Percentiles rank a stretch among this genome's conserved stretches.
phyloP scores from a whole-genome alignment of 2,113 vertebrate species.

The Callospermophilus lateralis region DNA sequence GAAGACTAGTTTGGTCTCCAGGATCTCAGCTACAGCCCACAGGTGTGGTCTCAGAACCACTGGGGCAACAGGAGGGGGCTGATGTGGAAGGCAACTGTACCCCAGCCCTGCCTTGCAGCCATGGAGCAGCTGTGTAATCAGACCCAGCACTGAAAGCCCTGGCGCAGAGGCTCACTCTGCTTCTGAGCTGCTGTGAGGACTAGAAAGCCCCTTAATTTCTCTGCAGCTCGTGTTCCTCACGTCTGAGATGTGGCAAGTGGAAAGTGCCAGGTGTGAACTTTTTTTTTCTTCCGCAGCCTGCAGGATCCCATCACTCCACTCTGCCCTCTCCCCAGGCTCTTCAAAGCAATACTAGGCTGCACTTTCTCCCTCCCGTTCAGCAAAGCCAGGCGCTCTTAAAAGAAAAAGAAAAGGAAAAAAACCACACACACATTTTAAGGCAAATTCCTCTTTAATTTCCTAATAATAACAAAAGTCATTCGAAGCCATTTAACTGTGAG shows the following conservation, averaged over 20 bases:
- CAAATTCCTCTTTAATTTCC: constrained; percentile 70
- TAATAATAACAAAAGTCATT: constrained; percentile 77
- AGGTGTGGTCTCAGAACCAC: background rate
- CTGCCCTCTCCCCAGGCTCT: background rate
- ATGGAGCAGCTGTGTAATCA: background rate
- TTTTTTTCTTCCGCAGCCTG: background rate
- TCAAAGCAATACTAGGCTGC: background rate
- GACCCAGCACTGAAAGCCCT: background rate
- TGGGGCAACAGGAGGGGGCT: background rate
- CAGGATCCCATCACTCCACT: background rate
- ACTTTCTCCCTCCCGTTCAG: background rate
- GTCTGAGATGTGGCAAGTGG: background rate
- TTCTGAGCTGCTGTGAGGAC: too few relatives aligned
- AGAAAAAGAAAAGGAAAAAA: background rate
- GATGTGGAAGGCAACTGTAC: fast-evolving
- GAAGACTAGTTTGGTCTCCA: background rate
- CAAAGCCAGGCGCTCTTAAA: background rate
- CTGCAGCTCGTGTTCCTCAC: background rate
- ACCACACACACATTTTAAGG: constrained; percentile 57
- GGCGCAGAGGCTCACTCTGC: fast-evolving
- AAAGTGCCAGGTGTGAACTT: background rate
- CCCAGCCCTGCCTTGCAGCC: background rate
- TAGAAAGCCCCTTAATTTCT: background rate
- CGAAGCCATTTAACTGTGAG: constrained; percentile 74
- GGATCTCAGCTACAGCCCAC: background rate